Evolutionary conservation across 2,888 invertebrate species (phyloP), one percentile per base, ranked within the genome.

Genomic region (Isoperla grammatica): DNA sequence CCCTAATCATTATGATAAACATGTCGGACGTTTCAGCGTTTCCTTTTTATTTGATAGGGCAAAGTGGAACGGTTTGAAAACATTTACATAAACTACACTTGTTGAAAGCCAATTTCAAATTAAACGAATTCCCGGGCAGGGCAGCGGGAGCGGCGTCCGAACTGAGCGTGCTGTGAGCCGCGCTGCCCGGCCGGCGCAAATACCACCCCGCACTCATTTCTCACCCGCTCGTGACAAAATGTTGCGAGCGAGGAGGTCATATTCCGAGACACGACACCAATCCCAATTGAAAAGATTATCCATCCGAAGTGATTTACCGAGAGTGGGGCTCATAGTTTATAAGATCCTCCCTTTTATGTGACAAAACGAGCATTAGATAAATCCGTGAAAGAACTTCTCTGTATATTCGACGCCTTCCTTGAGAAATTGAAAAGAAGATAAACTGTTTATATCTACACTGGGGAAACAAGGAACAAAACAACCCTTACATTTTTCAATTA

Each of bases 31-130:
- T 39, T 37, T 12, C 35, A 13, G 13, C 49, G 13, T 37, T 17
- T 39, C 4, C 29, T 50, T 29, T 19, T 22, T 50, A 53, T 23
- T 19, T 39, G 53, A 37, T 37, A 53, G 29, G 29, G 29, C n/a
- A 45, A 9, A 53, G 35, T 19, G 37, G 37, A 53, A 53, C 39
- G 37, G 53, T 53, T 53, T 37, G 53, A 15, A 53, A 37, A 53
- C 53, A 53, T 53, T 53, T 20, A 53, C 19, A 53, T 53, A 53
- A 53, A 53, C 39, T 53, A 39, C 53, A 53, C 53, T 53, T 53
- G 53, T 53, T 53, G 39, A 53, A 53, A 53, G 53, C 53, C 53
- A 53, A 53, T 53, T 53, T 53, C 17, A 39, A 53, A 53, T 53
- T 53, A 53, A 53, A 53, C 53, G 53, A 53, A 53, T 53, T 53